Conservation (phyloP, 2,113 vertebrate genomes). For the Ursus arctos region DNA sequence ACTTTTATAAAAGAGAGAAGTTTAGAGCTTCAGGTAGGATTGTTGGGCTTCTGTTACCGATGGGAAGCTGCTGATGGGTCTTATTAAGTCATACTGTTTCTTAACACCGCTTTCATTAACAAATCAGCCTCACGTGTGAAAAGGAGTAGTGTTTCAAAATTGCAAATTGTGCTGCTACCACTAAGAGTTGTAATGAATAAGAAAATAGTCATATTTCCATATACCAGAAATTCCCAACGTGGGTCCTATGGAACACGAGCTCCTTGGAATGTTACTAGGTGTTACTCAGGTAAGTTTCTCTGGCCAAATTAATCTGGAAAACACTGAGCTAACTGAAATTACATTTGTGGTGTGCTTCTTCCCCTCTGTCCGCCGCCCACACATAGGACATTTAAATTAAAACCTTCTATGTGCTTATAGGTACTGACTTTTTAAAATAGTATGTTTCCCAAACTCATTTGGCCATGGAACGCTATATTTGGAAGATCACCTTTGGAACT, state of each 20-base stretch:
- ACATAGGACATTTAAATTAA: background rate
- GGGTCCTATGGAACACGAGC: background rate
- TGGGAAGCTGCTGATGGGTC: background rate
- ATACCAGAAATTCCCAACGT: conserved; percentile 5
- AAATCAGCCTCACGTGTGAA: background rate
- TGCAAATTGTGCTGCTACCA: background rate
- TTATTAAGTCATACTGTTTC: background rate
- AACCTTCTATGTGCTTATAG: background rate
- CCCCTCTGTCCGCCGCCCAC: accelerated
- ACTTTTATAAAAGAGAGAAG: background rate
- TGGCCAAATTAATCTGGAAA: conserved; percentile 36
- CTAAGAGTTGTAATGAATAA: conserved; percentile 20
- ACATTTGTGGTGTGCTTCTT: background rate
- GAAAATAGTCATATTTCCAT: conserved; percentile 4
- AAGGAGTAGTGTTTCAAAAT: background rate
- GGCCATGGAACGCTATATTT: background rate
- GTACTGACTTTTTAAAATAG: background rate
- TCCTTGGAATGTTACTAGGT: conserved; percentile 33
- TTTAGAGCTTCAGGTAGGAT: background rate
- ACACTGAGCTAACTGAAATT: background rate
- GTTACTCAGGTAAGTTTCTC: background rate
- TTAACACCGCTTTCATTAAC: background rate
- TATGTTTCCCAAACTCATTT: background rate
- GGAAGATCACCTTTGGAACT: conserved; percentile 30
- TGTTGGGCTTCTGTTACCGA: background rate